phyloP scores from a whole-genome alignment of 2,113 vertebrate species.

The Bufo bufo region DNA sequence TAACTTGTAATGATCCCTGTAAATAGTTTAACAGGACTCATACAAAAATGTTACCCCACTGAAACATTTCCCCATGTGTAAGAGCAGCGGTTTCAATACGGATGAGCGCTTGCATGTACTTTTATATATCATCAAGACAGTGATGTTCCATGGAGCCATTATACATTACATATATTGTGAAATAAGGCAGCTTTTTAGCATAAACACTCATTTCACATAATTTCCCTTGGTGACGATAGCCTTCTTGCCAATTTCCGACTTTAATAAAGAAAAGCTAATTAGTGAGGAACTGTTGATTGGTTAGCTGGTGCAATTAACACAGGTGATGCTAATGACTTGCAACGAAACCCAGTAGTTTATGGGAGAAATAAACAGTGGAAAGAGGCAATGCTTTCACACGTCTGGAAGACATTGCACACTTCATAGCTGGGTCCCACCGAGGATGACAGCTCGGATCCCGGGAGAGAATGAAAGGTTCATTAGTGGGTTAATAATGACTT shows the following conservation, averaged over 20 bases:
- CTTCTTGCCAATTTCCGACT: slow-evolving; percentile 91
- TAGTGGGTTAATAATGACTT: slow-evolving; percentile 56
- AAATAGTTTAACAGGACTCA: neutral
- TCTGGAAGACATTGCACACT: slow-evolving; percentile 46
- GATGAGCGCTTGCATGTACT: neutral
- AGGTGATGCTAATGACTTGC: slow-evolving; percentile 99
- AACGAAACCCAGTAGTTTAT: slow-evolving; percentile 89
- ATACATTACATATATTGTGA: slow-evolving; percentile 52
- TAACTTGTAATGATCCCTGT: neutral
- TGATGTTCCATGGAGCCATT: neutral
- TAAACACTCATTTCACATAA: slow-evolving; percentile 82
- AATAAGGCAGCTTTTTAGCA: slow-evolving; percentile 75
- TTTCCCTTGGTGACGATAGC: slow-evolving; percentile 88
- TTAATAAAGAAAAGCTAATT: slow-evolving; percentile 99
- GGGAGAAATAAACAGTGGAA: slow-evolving; percentile 68
- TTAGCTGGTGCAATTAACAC: slow-evolving; percentile 99
- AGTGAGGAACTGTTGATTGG: slow-evolving; percentile 96
- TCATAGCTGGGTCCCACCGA: slow-evolving; percentile 39
- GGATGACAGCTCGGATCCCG: slow-evolving; percentile 32
- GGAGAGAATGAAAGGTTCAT: slow-evolving; percentile 44
- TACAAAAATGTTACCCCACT: neutral
- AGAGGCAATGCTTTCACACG: slow-evolving; percentile 27
- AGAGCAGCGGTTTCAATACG: neutral
- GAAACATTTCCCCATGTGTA: neutral
- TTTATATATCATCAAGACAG: slow-evolving; percentile 1